phyloP scores from a whole-genome alignment of 2,797 vertebrate genomes.

The Basileuterus tristriatus region DNA sequence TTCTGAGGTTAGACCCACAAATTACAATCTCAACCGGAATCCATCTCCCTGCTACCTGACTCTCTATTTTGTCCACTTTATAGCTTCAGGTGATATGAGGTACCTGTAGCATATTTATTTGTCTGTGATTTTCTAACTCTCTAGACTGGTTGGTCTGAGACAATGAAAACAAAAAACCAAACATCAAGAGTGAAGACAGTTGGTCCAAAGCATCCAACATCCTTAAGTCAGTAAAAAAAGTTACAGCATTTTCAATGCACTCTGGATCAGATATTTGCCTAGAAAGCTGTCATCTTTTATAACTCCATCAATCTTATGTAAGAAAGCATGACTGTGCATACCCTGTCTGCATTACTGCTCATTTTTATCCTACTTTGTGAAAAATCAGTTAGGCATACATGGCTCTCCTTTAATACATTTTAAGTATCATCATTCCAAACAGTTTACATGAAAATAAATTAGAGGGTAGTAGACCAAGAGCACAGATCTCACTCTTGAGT shows the following conservation, averaged over 20 bases:
- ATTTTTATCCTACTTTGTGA: not conserved
- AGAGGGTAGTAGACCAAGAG: not conserved
- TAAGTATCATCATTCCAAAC: not conserved
- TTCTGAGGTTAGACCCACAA: not conserved
- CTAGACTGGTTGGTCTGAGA: not conserved
- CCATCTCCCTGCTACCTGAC: not conserved
- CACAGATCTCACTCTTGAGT: not conserved
- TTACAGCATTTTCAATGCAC: not conserved
- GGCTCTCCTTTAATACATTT: not conserved
- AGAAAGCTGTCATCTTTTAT: not conserved
- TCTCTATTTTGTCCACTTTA: not conserved
- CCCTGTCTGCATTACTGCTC: not conserved
- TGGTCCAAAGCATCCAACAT: not conserved
- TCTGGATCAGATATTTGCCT: fast-evolving
- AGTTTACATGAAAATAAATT: not conserved
- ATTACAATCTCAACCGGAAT: not conserved
- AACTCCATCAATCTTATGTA: not conserved
- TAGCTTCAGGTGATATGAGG: not conserved
- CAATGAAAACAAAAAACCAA: not conserved
- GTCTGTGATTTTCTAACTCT: not conserved
- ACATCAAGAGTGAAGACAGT: not conserved
- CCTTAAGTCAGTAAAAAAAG: not conserved
- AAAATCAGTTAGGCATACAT: not conserved
- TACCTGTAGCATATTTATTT: not conserved
- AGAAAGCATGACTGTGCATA: not conserved